phyloP scores from a whole-genome alignment of 2,888 invertebrate genomes.

The Pollenia amentaria region DNA sequence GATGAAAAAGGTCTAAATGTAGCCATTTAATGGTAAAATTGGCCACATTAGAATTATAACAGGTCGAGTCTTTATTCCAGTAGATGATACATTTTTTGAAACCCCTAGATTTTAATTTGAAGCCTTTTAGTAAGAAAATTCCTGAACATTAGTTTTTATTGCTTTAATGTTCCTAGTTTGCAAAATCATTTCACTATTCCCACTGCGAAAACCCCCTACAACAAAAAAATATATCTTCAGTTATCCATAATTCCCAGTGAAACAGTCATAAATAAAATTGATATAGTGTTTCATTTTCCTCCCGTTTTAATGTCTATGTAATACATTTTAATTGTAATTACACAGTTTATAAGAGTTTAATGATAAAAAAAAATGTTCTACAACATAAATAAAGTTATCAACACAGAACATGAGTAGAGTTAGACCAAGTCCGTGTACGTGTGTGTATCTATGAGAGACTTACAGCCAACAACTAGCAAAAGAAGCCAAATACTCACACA shows the following conservation, averaged over 20 bases:
- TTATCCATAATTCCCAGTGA: neutral
- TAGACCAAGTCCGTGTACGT: neutral
- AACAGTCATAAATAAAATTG: slow-evolving; percentile 1
- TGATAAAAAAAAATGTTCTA: slow-evolving; percentile 34
- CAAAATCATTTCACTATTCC: no score
- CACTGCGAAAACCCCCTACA: no score
- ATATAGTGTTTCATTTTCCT: neutral
- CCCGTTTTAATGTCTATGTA: slow-evolving; percentile 36
- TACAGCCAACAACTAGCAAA: neutral
- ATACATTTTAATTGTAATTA: slow-evolving; percentile 66
- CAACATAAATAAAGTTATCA: slow-evolving; percentile 40
- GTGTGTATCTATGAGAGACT: neutral
- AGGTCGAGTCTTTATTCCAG: no score
- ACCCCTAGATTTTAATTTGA: no score
- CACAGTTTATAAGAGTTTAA: slow-evolving; percentile 57
- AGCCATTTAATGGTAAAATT: no score
- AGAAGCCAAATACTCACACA: neutral
- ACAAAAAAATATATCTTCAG: neutral
- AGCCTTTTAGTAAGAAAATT: no score
- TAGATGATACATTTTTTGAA: no score
- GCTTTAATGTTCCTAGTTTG: no score
- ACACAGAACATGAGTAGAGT: slow-evolving; percentile 25
- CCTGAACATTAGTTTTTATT: no score
- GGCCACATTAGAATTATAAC: no score
- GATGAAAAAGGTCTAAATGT: no score